Percentiles rank a stretch among this genome's conserved stretches.
Evolutionary conservation across 2,888 invertebrate genomes (phyloP).

Genomic region (Eledona agricola): DNA sequence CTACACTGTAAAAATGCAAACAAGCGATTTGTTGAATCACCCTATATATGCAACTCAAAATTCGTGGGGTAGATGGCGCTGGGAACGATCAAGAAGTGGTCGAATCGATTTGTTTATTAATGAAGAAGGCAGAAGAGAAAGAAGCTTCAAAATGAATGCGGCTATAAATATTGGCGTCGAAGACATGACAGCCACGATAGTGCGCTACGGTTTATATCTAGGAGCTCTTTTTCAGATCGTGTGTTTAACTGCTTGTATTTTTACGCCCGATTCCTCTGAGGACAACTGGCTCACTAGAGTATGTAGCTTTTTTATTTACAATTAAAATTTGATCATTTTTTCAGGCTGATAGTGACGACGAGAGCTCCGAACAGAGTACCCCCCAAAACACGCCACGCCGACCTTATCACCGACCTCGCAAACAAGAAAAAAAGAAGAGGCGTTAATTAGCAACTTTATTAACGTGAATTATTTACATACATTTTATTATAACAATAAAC

Average conservation of each 20-base stretch:
- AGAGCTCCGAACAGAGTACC: conserved; percentile 77
- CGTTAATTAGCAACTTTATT: conserved; percentile 61
- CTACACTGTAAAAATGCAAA: no score
- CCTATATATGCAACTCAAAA: no score
- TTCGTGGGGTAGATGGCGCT: no score
- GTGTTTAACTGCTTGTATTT: conserved; percentile 83
- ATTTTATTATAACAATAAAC: conserved; percentile 29
- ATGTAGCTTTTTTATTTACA: conserved; percentile 35
- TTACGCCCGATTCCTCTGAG: conserved; percentile 74
- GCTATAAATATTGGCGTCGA: conserved; percentile 69
- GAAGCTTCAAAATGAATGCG: conserved; percentile 58
- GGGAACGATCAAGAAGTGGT: no score
- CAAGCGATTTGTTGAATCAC: no score
- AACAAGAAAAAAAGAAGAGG: conserved; percentile 77
- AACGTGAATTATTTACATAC: conserved; percentile 5
- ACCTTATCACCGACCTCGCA: conserved; percentile 70
- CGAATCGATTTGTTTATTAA: no score
- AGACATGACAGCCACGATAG: conserved; percentile 76
- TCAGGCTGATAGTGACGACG: conserved; percentile 75
- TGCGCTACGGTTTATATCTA: conserved; percentile 82
- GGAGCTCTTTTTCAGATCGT: conserved; percentile 89
- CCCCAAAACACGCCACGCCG: conserved; percentile 75
- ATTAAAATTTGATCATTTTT: conserved; percentile 8
- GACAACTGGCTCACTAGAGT: conserved; percentile 64
- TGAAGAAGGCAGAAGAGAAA: no score